Evolutionary conservation across 2,888 invertebrate species (phyloP).

Genomic region (Protodeltote pygarga): DNA sequence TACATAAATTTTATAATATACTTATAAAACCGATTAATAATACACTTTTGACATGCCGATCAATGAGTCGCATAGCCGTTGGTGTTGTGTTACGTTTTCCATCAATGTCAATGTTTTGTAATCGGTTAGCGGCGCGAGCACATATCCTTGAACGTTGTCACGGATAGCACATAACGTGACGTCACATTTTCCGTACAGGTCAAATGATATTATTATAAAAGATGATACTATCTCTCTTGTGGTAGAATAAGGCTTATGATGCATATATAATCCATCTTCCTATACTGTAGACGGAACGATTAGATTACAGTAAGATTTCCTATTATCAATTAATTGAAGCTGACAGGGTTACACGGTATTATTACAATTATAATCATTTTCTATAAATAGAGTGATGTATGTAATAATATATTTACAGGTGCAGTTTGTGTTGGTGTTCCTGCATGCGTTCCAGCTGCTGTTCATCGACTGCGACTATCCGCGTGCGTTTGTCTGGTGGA

Average conservation of each 20-base stretch:
- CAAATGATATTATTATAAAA: too few relatives aligned
- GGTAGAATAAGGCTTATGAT: constrained; percentile 11
- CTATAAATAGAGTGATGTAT: not conserved
- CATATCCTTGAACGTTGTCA: constrained; percentile 25
- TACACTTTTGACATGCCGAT: constrained; percentile 22
- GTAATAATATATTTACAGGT: constrained; percentile 77
- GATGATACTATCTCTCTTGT: constrained; percentile 16
- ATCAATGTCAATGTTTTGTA: constrained; percentile 43
- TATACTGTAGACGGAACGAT: too few relatives aligned
- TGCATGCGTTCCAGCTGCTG: constrained; percentile 96
- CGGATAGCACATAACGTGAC: constrained; percentile 30
- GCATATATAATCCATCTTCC: too few relatives aligned
- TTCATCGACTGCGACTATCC: constrained; percentile 97
- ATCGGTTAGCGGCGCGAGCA: constrained; percentile 17
- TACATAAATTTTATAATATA: constrained; percentile 11
- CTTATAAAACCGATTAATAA: constrained; percentile 13
- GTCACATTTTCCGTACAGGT: constrained; percentile 23
- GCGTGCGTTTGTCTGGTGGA: constrained; percentile 95
- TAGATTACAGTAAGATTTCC: too few relatives aligned
- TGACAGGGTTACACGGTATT: too few relatives aligned
- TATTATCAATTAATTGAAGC: too few relatives aligned
- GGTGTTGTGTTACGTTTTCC: constrained; percentile 19
- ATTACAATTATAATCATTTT: too few relatives aligned
- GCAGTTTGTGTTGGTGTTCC: constrained; percentile 95
- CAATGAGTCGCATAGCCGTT: constrained; percentile 10